phyloP scores from a whole-genome alignment of 2,797 vertebrate species.

The Mionectes olivaceus region DNA sequence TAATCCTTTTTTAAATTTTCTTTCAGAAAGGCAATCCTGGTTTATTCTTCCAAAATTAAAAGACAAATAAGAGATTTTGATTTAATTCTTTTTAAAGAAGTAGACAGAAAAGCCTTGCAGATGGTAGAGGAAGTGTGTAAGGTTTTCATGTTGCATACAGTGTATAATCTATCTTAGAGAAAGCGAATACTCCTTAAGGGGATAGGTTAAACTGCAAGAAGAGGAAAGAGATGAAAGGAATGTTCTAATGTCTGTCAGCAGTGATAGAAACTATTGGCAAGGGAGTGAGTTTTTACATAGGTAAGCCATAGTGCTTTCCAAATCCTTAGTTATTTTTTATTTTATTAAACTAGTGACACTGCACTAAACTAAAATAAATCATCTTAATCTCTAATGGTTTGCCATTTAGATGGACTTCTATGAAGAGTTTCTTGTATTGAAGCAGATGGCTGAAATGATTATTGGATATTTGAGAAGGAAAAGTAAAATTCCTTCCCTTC shows the following conservation, averaged over 20 bases:
- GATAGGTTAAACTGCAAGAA: conserved; percentile 72
- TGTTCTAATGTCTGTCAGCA: conserved; percentile 76
- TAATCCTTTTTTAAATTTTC: background rate
- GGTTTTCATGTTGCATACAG: conserved; percentile 67
- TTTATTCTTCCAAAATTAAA: conserved; percentile 55
- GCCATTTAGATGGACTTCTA: conserved; percentile 49
- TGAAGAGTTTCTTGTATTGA: conserved; percentile 52
- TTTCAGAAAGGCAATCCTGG: background rate
- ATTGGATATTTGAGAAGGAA: conserved; percentile 51
- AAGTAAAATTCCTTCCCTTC: conserved; percentile 48
- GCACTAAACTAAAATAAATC: conserved; percentile 69
- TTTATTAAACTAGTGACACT: conserved; percentile 67
- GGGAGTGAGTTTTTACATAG: conserved; percentile 63
- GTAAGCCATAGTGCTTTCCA: conserved; percentile 59
- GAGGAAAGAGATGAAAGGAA: conserved; percentile 79
- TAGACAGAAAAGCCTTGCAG: conserved; percentile 68
- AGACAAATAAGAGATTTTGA: conserved; percentile 10
- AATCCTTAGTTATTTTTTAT: conserved; percentile 70
- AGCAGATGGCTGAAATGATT: conserved; percentile 57
- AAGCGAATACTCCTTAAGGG: conserved; percentile 78
- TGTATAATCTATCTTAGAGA: conserved; percentile 75
- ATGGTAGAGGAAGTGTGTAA: conserved; percentile 67
- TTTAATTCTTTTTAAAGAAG: conserved; percentile 48
- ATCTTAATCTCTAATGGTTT: conserved; percentile 60
- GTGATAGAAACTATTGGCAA: conserved; percentile 60